Evolutionary conservation across 1,140 invertebrate species (phyloP).

Genomic region (Zeugodacus cucurbitae): DNA sequence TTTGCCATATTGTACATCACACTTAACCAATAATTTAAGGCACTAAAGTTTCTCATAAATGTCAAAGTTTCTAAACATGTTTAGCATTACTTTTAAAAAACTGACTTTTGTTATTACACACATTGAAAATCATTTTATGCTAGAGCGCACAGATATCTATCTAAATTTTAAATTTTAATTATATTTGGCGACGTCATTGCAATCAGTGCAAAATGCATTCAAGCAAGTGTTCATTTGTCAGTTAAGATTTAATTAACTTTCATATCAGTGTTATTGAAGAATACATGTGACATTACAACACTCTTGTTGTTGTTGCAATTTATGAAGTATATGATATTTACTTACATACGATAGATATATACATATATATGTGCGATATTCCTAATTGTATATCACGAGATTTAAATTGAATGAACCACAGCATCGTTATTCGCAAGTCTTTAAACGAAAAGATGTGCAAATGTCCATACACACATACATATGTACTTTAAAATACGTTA

Average conservation of each 20-base stretch:
- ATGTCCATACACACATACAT: too few relatives aligned
- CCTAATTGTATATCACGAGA: not conserved
- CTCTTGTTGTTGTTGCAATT: not conserved
- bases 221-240: not conserved
- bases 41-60: too few relatives aligned
- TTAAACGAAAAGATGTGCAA: too few relatives aligned
- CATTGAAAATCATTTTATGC: too few relatives aligned
- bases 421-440: not conserved
- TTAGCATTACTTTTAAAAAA: too few relatives aligned
- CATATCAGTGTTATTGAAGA: not conserved
- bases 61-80: too few relatives aligned
- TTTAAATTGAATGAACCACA: not conserved
- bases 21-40: too few relatives aligned
- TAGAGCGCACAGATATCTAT: too few relatives aligned
- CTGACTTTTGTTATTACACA: too few relatives aligned
- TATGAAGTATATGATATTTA: not conserved
- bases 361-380: too few relatives aligned
- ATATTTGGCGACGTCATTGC: not conserved
- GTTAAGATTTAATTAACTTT: not conserved
- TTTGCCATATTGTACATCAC: too few relatives aligned
- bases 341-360: not conserved
- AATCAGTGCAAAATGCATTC: not conserved
- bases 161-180: not conserved
- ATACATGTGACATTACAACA: not conserved
- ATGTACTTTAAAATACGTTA: not conserved